These are phyloP conservation scores for Crenuchus spilurus DNA, from an alignment of 2,797 vertebrate genomes.

Conservation along the genomic window DNA sequence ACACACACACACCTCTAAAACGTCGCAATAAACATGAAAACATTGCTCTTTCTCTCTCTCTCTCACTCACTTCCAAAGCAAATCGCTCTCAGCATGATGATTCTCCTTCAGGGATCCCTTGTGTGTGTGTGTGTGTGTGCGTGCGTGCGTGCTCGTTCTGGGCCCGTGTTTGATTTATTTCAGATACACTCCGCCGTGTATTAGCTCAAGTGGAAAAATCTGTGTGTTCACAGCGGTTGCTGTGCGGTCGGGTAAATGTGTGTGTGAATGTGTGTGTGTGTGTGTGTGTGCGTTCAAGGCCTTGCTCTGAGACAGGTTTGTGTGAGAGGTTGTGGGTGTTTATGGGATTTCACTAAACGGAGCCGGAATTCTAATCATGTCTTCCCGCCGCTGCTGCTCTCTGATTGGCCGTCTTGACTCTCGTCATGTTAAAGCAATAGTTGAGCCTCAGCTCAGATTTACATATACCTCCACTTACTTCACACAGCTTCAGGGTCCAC, in stretches of 20 bases:
- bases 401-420: too few relatives aligned
- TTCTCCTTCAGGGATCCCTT: constrained; percentile 37
- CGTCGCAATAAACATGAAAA: constrained; percentile 70
- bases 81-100: constrained; percentile 47
- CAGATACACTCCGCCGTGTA: constrained; percentile 44
- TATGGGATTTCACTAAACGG: constrained; percentile 21
- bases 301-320: not conserved
- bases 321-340: not conserved
- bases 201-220: constrained; percentile 38
- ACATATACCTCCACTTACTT: too few relatives aligned
- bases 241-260: not conserved
- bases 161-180: constrained; percentile 49
- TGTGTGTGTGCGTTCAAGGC: not conserved
- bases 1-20: constrained; percentile 43
- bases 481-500: too few relatives aligned
- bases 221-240: constrained; percentile 8
- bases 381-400: not conserved
- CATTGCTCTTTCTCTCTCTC: constrained; percentile 54
- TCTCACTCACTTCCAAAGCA: constrained; percentile 50
- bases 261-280: not conserved
- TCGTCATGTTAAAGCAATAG: not conserved
- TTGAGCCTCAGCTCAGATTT: too few relatives aligned
- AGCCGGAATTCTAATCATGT: not conserved
- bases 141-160: constrained; percentile 3
- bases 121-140: not conserved